Evolutionary conservation across 2,113 vertebrate genomes (phyloP).

Genomic region (Centrocercus urophasianus): DNA sequence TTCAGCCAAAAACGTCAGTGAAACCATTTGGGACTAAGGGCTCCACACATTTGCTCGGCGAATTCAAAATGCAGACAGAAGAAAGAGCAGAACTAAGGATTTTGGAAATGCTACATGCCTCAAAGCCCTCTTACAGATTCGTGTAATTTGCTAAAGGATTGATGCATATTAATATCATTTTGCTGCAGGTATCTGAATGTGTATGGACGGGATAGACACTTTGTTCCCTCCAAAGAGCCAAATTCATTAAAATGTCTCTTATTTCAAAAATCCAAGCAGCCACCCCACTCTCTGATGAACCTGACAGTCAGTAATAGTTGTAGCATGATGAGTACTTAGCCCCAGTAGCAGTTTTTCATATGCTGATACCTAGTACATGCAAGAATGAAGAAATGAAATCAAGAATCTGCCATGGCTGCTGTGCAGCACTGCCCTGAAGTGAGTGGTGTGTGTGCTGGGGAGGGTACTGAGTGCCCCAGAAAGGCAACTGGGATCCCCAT

Average conservation of each 20-base stretch:
- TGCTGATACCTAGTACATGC: background rate
- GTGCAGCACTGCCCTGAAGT: background rate
- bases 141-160: background rate
- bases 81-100: background rate
- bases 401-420: background rate
- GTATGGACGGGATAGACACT: background rate
- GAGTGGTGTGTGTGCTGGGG: accelerated
- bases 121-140: constrained; percentile 24
- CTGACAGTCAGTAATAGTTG: background rate
- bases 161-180: background rate
- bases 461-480: background rate
- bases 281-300: background rate
- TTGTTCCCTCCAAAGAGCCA: background rate
- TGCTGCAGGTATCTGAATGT: background rate
- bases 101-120: background rate
- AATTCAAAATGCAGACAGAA: background rate
- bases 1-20: background rate
- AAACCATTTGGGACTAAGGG: background rate
- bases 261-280: constrained; percentile 9
- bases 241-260: constrained; percentile 3
- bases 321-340: background rate
- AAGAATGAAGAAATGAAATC: background rate
- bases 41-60: accelerated
- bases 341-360: constrained; percentile 13
- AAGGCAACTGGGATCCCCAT: background rate